Base-by-base conservation (phyloP, 1,140 invertebrate species). In the Orius laevigatus region DNA sequence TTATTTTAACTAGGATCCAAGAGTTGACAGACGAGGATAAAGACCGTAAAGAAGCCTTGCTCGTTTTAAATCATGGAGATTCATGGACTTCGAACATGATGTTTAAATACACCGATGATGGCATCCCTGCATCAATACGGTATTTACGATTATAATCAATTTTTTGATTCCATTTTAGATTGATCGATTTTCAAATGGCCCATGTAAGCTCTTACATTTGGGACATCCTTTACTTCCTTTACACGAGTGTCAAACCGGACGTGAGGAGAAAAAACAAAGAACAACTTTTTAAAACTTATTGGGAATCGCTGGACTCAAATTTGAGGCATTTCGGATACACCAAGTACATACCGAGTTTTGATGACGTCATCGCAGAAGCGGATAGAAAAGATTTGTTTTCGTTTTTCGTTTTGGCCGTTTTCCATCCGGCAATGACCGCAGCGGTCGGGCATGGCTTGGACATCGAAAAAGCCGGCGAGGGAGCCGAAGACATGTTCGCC, bases 151-250 rank as follows among this genome's bases (percentile, higher is more conserved):
- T n/a, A n/a, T n/a, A n/a, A n/a, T n/a, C 34, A 9, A 19, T 5
- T 36, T 36, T 5, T 16, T 8, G 35, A 8, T 33, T 44, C n/a
- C 8, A 10, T 51, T 51, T 51, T 43, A 51, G 53, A 32, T 47
- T 56, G 6, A 3, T 57, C 1, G 58, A 60, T 44, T 53, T 59
- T 19, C 59, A 59, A 41, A 46, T 55, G 4, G 9, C 41, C 8
- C 41, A 43, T 9, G 51, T 53, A 16, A 45, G 44, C 2, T 56
- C 52, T 15, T 52, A 51, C 9, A 53, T 49, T 8, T 39, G 49
- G 1, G 59, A 60, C 46, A 14, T 60, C 6, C n/a, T 25, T 1
- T 55, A 58, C 36, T 57, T 56, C 40, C 39, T 60, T 10, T 47
- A 49, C 31, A 53, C 50, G 1, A 56, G 53, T 32, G 52, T 50